These are phyloP conservation scores for Morone saxatilis DNA, from an alignment of 2,113 vertebrate species.

Conservation along the genomic window DNA sequence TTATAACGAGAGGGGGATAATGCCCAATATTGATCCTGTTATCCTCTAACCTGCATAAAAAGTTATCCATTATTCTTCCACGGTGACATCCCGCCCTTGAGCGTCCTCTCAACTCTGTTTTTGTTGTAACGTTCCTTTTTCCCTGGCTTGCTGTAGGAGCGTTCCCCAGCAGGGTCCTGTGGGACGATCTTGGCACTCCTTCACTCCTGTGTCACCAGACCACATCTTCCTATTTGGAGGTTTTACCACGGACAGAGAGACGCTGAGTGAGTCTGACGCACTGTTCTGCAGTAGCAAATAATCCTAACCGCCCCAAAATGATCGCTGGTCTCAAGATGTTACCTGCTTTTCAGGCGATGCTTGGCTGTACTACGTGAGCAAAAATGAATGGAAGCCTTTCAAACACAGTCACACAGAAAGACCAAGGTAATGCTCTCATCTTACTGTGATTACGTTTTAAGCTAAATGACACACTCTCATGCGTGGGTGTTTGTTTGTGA, in stretches of 20 bases:
- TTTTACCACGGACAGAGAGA: conserved; percentile 96
- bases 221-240: conserved; percentile 97
- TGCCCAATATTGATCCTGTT: background rate
- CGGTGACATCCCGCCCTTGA: background rate
- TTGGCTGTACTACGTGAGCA: conserved; percentile 95
- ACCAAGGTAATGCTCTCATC: conserved; percentile 86
- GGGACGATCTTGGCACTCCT: conserved; percentile 96
- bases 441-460: background rate
- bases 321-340: background rate
- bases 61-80: background rate
- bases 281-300: background rate
- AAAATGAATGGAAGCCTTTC: conserved; percentile 93
- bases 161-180: conserved; percentile 84
- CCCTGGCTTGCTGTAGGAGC: conserved; percentile 68
- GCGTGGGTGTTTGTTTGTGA: background rate
- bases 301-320: background rate
- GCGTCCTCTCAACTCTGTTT: background rate
- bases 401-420: conserved; percentile 90
- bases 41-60: background rate
- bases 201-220: conserved; percentile 91
- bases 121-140: background rate
- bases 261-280: conserved; percentile 89
- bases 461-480: background rate
- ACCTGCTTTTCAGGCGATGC: conserved; percentile 88
- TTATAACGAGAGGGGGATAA: background rate